phyloP scores from a whole-genome alignment of 2,888 invertebrate genomes.

The Platynereis dumerilii region DNA sequence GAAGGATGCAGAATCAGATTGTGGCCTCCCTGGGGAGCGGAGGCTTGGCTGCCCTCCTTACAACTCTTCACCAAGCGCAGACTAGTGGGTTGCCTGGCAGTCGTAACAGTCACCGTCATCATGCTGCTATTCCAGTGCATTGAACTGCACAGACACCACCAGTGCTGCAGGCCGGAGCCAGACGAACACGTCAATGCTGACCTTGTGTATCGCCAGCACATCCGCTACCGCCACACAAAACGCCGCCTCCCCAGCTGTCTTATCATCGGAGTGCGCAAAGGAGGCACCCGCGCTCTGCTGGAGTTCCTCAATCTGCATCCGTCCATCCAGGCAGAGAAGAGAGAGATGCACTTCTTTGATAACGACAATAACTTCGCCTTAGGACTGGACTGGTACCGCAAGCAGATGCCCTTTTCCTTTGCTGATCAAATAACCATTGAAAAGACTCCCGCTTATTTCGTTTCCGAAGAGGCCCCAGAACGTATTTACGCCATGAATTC shows the following conservation, averaged over 20 bases:
- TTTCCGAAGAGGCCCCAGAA: conserved; percentile 92
- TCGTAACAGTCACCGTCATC: conserved; percentile 17
- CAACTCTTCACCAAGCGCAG: too few relatives aligned
- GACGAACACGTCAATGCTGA: conserved; percentile 6
- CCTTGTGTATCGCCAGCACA: conserved; percentile 5
- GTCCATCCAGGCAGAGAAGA: conserved; percentile 88
- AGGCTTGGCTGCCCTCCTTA: too few relatives aligned
- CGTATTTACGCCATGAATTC: conserved; percentile 93
- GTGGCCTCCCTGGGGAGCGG: too few relatives aligned
- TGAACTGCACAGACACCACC: conserved; percentile 16
- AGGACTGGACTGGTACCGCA: conserved; percentile 89
- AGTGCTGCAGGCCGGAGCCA: neutral
- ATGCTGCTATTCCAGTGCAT: conserved; percentile 29
- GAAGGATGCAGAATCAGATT: too few relatives aligned
- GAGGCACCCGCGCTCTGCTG: conserved; percentile 64
- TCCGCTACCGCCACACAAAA: conserved; percentile 35
- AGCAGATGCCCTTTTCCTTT: conserved; percentile 91
- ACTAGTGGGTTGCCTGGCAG: neutral
- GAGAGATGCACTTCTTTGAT: conserved; percentile 97
- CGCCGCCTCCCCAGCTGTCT: conserved; percentile 61
- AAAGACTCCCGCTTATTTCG: conserved; percentile 98
- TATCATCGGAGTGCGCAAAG: conserved; percentile 64
- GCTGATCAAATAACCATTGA: conserved; percentile 93
- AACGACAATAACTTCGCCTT: conserved; percentile 79
- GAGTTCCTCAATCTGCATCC: conserved; percentile 62